Evolutionary conservation across 2,797 vertebrate genomes (phyloP).

Genomic region (Cossypha caffra): DNA sequence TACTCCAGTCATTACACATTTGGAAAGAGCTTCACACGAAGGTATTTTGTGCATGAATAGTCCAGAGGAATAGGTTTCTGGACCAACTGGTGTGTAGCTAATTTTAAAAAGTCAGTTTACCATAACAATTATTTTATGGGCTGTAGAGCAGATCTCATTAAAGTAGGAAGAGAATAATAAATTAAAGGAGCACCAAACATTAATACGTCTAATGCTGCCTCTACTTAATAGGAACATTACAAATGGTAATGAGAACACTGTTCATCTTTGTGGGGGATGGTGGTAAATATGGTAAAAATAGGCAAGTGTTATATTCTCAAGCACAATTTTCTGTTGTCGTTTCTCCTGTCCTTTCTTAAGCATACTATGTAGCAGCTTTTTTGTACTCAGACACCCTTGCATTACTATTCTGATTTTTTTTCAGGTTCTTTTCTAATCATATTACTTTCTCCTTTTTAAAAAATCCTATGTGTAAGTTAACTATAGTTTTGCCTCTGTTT

Average conservation of each 20-base stretch:
- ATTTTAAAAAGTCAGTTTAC: constrained; percentile 85
- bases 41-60: constrained; percentile 82
- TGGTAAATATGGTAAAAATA: constrained; percentile 22
- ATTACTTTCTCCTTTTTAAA: not conserved
- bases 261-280: constrained; percentile 9
- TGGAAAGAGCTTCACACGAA: constrained; percentile 80
- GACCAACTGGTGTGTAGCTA: constrained; percentile 83
- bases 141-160: constrained; percentile 79
- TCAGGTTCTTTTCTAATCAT: not conserved
- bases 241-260: constrained; percentile 63
- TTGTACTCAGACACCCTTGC: not conserved
- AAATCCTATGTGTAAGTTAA: not conserved
- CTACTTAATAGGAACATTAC: constrained; percentile 60
- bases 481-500: not conserved
- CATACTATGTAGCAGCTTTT: not conserved
- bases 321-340: not conserved
- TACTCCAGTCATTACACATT: constrained; percentile 79
- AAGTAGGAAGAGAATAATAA: constrained; percentile 74
- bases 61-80: constrained; percentile 80
- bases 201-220: constrained; percentile 62
- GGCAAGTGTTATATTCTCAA: not conserved
- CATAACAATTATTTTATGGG: constrained; percentile 83
- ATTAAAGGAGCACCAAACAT: constrained; percentile 72
- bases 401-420: not conserved
- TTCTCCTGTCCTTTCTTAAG: not conserved